A percentile compares a stretch with the other conserved stretches of the same genome.
phyloP scores from a whole-genome alignment of 1,140 invertebrate species.

The Trichogramma pretiosum region DNA sequence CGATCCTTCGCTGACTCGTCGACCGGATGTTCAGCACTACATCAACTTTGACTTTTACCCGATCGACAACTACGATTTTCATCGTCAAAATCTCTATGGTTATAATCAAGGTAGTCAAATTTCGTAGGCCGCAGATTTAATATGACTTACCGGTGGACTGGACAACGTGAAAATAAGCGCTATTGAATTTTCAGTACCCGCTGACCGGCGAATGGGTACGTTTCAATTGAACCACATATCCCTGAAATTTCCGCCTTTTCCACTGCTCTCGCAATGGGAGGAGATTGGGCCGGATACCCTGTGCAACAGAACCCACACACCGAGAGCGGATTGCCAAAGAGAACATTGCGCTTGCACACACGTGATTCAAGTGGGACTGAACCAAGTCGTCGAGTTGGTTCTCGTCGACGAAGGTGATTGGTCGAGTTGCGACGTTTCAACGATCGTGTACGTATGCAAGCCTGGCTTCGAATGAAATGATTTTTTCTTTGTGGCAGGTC shows the following conservation, averaged over 20 bases:
- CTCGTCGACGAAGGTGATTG: slow-evolving; percentile 9
- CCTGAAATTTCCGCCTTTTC: slow-evolving; percentile 63
- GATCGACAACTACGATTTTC: not conserved
- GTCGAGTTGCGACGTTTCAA: not conserved
- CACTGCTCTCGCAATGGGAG: slow-evolving; percentile 64
- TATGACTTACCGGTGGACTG: too few relatives aligned
- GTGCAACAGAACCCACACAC: slow-evolving; percentile 50
- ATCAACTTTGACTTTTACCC: not conserved
- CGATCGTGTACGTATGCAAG: not conserved
- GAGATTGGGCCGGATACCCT: slow-evolving; percentile 51
- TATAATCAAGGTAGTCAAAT: not conserved
- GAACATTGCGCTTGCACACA: slow-evolving; percentile 8
- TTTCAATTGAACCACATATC: slow-evolving; percentile 83
- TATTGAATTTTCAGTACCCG: too few relatives aligned
- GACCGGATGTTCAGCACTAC: not conserved
- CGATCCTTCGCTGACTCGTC: not conserved
- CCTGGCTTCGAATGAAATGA: not conserved
- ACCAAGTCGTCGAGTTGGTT: slow-evolving; percentile 4
- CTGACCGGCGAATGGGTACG: slow-evolving; percentile 36
- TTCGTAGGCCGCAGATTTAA: not conserved
- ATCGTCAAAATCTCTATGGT: not conserved
- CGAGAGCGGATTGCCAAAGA: not conserved
- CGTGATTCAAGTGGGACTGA: not conserved
- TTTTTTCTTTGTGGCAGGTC: not conserved
- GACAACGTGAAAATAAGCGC: too few relatives aligned